Conservation (phyloP, 2,888 invertebrate species). For the Tholera decimalis region DNA sequence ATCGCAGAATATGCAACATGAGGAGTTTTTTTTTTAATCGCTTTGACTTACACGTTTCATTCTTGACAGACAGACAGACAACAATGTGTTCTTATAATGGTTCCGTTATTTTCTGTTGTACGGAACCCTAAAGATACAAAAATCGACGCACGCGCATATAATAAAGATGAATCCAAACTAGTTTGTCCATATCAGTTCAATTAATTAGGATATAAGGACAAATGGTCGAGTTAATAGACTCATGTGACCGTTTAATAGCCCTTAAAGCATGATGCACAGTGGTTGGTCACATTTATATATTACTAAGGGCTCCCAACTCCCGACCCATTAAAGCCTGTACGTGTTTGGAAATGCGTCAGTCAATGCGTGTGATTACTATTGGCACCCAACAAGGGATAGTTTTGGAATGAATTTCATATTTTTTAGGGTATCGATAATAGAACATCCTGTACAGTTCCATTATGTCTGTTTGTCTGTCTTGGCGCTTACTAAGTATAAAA, state of each 20-base stretch:
- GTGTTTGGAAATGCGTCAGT: background rate
- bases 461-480: no score
- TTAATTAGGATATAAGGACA: conserved; percentile 33
- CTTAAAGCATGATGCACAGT: background rate
- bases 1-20: no score
- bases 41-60: no score
- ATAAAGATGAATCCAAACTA: conserved; percentile 34
- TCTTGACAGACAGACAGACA: no score
- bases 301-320: background rate
- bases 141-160: conserved; percentile 1
- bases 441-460: no score
- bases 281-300: conserved; percentile 15
- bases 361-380: conserved; percentile 18
- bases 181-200: conserved; percentile 38
- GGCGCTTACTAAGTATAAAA: no score
- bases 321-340: background rate
- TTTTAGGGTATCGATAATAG: no score
- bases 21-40: no score
- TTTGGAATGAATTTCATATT: background rate
- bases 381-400: conserved; percentile 43
- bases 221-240: conserved; percentile 22
- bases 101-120: no score
- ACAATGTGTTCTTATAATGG: no score
- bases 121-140: no score
- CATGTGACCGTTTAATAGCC: background rate